Evolutionary conservation across 2,888 invertebrate genomes (phyloP).

Genomic region (Nemotelus nigrinus): DNA sequence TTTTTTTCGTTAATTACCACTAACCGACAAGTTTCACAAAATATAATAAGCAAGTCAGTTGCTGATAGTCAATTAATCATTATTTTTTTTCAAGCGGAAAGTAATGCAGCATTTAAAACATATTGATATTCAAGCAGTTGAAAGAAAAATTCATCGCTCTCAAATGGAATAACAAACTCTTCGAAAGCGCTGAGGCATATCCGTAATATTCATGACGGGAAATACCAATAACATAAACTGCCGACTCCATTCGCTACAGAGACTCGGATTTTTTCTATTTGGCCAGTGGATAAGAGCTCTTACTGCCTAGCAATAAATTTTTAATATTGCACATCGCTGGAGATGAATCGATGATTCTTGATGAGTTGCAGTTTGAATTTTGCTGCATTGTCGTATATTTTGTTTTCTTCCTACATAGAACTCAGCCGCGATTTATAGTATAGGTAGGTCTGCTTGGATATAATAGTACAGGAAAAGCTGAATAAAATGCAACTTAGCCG

Average conservation of each 20-base stretch:
- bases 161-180: too few relatives aligned
- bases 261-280: conserved; percentile 22
- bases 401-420: conserved; percentile 40
- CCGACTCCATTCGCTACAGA: conserved; percentile 8
- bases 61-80: too few relatives aligned
- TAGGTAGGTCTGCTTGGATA: not conserved
- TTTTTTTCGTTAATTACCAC: too few relatives aligned
- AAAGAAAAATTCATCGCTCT: too few relatives aligned
- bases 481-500: not conserved
- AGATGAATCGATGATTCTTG: conserved; percentile 46
- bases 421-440: not conserved
- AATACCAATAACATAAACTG: conserved; percentile 28
- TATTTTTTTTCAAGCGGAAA: too few relatives aligned
- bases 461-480: not conserved
- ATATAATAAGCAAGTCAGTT: too few relatives aligned
- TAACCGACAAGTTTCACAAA: too few relatives aligned
- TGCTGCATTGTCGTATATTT: conserved; percentile 16
- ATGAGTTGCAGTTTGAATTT: conserved; percentile 45
- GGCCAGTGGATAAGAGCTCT: conserved; percentile 28
- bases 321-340: conserved; percentile 49
- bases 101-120: too few relatives aligned
- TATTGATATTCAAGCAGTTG: too few relatives aligned
- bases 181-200: too few relatives aligned
- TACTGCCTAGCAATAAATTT: conserved; percentile 49
- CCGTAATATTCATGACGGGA: not conserved